Evolutionary conservation across 2,797 vertebrate genomes (phyloP), one percentile per base, ranked within the genome.

Genomic region (Paguma larvata): DNA sequence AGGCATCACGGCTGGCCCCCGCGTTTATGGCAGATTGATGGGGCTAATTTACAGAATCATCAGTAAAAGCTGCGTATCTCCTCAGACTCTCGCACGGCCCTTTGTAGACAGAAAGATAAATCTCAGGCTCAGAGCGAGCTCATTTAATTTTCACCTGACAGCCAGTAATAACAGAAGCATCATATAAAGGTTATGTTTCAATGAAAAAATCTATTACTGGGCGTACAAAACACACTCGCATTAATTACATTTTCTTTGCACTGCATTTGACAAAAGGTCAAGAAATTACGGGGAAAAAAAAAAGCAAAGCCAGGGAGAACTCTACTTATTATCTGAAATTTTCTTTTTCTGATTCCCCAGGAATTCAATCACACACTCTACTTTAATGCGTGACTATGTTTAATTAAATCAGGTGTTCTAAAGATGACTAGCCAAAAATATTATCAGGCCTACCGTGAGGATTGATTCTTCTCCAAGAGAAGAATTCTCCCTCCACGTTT

Each of bases 81-180:
- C 90, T 97, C 94, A 53, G 89, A 85, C 79, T 94, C 92, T 97
- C 89, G 59, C 56, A 84, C 34, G 95, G 95, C 75, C 95, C 95
- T 98, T 93, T 97, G 95, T 92, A 96, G 97, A 97, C 97, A 97
- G 92, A 98, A 97, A 97, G 95, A 97, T 97, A 98, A 98, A 98
- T 98, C 82, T 96, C 86, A 97, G 85, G 89, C 95, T 97, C 92
- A 97, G 67, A 95, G 92, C 65, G 38, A 96, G 84, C 94, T 97
- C 97, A 97, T 97, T 98, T 98, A 97, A 97, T 98, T 98, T 97
- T 97, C 92, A 93, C 85, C 98, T 97, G 97, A 97, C 97, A 98
- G 95, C 85, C 68, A 97, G 92, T 94, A 98, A 98, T 97, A 97
- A 97, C 30, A 34, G 94, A 95, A 97, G 92, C 95, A 96, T 96